These are phyloP conservation scores for Proteles cristata DNA, from an alignment of 2,113 vertebrate genomes.

Conservation along the genomic window DNA sequence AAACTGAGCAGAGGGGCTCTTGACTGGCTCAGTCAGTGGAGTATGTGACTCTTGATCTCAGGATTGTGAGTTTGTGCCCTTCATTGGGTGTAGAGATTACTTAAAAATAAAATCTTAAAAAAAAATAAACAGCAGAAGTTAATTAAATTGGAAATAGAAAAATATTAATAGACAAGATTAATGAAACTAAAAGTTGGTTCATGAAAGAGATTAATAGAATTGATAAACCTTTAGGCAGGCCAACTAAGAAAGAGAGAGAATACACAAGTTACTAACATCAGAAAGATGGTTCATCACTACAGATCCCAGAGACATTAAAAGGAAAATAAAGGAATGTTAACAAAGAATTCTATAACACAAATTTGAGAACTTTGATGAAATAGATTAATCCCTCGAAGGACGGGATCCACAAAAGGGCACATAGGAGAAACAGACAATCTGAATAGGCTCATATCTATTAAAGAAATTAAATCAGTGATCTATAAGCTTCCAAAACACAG, in stretches of 20 bases:
- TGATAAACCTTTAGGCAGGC: background rate
- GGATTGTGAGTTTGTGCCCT: background rate
- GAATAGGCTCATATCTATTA: accelerated
- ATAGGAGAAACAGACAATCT: accelerated
- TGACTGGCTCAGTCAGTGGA: background rate
- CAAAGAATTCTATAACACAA: accelerated
- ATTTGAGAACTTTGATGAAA: background rate
- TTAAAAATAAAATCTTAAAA: background rate
- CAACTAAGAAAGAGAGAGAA: background rate
- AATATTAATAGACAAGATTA: too few relatives aligned
- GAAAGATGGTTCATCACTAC: background rate
- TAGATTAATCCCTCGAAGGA: background rate
- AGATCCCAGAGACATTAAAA: background rate
- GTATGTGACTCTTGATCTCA: background rate
- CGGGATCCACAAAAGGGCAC: too few relatives aligned
- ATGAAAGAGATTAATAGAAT: background rate
- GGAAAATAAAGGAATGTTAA: accelerated
- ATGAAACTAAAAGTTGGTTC: background rate
- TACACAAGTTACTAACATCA: too few relatives aligned
- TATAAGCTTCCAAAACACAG: background rate
- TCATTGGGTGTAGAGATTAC: background rate
- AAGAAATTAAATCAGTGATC: background rate
- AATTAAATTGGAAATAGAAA: background rate
- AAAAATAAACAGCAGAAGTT: background rate
- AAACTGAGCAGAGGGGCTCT: background rate